phyloP scores from a whole-genome alignment of 2,888 invertebrate species.

The Synanthedon formicaeformis region DNA sequence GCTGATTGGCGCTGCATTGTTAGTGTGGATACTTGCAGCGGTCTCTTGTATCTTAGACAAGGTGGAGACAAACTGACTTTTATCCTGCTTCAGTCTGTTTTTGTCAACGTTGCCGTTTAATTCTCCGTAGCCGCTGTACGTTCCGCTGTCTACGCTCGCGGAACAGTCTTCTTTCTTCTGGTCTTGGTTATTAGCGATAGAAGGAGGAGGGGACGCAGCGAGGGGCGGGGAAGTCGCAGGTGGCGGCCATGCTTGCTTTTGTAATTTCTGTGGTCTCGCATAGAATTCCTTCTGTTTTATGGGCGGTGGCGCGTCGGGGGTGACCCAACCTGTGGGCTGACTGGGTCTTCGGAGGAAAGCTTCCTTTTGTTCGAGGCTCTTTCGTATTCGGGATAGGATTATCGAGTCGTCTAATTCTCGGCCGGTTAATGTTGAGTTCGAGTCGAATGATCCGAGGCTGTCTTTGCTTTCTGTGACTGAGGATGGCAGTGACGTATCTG shows the following conservation, averaged over 20 bases:
- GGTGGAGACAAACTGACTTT: constrained; percentile 69
- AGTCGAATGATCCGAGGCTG: constrained; percentile 77
- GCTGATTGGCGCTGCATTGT: constrained; percentile 41
- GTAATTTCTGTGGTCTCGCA: constrained; percentile 81
- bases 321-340: constrained; percentile 73
- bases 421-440: constrained; percentile 75
- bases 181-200: constrained; percentile 27
- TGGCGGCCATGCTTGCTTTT: constrained; percentile 80
- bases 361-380: constrained; percentile 90
- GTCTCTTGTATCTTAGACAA: constrained; percentile 75
- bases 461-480: constrained; percentile 77
- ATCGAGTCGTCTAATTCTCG: constrained; percentile 78
- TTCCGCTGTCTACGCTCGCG: constrained; percentile 60
- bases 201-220: constrained; percentile 70
- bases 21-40: constrained; percentile 50
- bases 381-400: constrained; percentile 81
- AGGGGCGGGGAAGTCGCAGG: constrained; percentile 50
- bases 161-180: constrained; percentile 60
- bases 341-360: constrained; percentile 85
- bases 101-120: constrained; percentile 53
- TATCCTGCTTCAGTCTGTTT: constrained; percentile 50
- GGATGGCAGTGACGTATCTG: constrained; percentile 72
- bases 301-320: constrained; percentile 57
- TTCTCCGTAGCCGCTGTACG: constrained; percentile 58
- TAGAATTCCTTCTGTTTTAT: constrained; percentile 80